A percentile compares a stretch with the other conserved stretches of the same genome.
These are phyloP conservation scores for Pasiphila rectangulata DNA, from an alignment of 2,888 invertebrate species.

Conservation along the genomic window DNA sequence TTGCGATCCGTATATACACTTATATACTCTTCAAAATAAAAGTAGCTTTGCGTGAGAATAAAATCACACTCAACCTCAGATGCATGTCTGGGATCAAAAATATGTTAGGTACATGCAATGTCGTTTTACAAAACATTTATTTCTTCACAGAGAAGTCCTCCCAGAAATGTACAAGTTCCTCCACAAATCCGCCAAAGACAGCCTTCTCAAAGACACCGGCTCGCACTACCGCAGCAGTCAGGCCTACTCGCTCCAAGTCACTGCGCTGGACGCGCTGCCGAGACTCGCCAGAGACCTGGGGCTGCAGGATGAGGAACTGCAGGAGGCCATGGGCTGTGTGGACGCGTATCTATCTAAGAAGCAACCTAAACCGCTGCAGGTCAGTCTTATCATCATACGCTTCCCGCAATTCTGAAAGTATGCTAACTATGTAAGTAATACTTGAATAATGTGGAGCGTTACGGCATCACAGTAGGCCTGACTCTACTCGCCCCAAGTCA, in stretches of 20 bases:
- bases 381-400: slow-evolving; percentile 48
- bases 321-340: slow-evolving; percentile 62
- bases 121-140: no score
- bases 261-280: slow-evolving; percentile 71
- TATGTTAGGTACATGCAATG: no score
- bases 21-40: no score
- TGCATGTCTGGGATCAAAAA: no score
- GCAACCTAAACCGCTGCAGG: slow-evolving; percentile 84
- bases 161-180: slow-evolving; percentile 82
- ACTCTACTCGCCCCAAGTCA: no score
- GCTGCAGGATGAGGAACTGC: slow-evolving; percentile 62
- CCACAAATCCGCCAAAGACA: slow-evolving; percentile 73
- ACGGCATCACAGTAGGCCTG: no score
- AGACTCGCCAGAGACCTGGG: slow-evolving; percentile 67
- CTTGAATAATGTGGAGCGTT: no score
- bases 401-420: no score
- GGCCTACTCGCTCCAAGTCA: slow-evolving; percentile 78
- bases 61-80: no score
- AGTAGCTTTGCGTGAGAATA: no score
- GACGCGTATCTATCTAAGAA: slow-evolving; percentile 79
- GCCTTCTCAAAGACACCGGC: slow-evolving; percentile 80
- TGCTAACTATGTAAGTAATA: no score
- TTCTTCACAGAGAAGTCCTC: slow-evolving; percentile 83
- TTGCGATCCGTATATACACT: no score
- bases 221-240: slow-evolving; percentile 75